Conservation (phyloP, 2,888 invertebrate species). For the Neoitamus cyanurus region DNA sequence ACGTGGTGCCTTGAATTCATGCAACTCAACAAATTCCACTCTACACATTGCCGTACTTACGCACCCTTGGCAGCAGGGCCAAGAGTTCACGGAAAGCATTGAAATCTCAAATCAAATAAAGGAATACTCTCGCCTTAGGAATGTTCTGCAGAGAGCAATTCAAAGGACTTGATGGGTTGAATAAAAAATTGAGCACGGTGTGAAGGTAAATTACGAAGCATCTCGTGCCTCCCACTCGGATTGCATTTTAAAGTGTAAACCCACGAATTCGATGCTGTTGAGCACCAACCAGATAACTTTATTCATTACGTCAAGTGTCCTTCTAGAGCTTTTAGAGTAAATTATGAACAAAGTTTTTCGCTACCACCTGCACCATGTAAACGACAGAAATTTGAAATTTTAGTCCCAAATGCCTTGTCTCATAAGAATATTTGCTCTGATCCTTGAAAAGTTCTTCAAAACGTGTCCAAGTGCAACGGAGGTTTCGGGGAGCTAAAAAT, state of each 20-base stretch:
- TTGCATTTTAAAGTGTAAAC: not conserved
- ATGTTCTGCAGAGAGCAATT: not conserved
- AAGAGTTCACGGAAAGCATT: not conserved
- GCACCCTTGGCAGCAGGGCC: not conserved
- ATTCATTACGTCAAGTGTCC: not conserved
- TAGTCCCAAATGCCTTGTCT: not conserved
- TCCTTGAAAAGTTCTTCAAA: not conserved
- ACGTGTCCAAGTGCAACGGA: too few relatives aligned
- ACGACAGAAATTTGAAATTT: not conserved
- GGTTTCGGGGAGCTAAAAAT: too few relatives aligned
- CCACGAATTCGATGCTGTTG: not conserved
- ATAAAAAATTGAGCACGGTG: not conserved
- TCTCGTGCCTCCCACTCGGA: not conserved
- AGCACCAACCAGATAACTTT: not conserved
- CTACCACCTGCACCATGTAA: not conserved
- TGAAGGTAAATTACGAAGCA: not conserved
- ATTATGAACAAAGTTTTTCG: not conserved
- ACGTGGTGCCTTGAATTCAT: not conserved
- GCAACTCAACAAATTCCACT: not conserved
- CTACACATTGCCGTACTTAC: not conserved
- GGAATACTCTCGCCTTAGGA: not conserved
- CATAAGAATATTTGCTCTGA: not conserved
- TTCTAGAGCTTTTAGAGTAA: not conserved
- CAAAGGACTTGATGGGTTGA: not conserved
- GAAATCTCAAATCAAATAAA: not conserved